These are phyloP conservation scores for Prinia subflava DNA, from an alignment of 2,113 vertebrate genomes.

Conservation along the genomic window DNA sequence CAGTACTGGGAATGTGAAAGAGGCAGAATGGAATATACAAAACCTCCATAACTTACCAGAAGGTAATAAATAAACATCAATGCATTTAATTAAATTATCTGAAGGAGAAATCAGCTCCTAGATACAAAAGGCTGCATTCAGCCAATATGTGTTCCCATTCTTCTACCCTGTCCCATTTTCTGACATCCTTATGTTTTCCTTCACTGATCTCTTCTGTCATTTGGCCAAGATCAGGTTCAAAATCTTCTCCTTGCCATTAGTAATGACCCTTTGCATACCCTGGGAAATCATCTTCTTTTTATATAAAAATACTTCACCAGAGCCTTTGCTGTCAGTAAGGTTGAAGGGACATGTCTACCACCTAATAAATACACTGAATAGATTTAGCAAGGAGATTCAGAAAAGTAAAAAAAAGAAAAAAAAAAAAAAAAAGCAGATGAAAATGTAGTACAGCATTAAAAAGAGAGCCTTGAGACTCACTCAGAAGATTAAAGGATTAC, in stretches of 20 bases:
- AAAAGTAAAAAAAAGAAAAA: not conserved
- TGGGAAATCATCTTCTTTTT: not conserved
- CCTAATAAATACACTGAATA: conserved; percentile 21
- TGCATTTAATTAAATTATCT: not conserved
- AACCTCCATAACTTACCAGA: not conserved
- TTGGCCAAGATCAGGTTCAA: not conserved
- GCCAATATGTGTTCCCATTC: not conserved
- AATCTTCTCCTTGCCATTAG: not conserved
- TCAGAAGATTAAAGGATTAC: conserved; percentile 52
- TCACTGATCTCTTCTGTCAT: not conserved
- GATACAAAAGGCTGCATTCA: not conserved
- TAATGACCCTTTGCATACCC: not conserved
- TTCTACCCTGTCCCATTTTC: not conserved
- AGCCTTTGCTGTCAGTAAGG: conserved; percentile 8
- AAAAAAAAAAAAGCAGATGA: not conserved
- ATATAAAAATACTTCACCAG: not conserved
- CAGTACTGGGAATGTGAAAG: not conserved
- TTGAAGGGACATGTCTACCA: not conserved
- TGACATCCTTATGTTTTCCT: not conserved
- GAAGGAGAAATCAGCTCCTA: not conserved
- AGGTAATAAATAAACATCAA: not conserved
- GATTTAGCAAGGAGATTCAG: conserved; percentile 28
- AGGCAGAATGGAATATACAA: not conserved
- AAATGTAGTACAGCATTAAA: conserved; percentile 16
- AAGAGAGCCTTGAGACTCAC: not conserved